Evolutionary conservation across 2,113 vertebrate species (phyloP), one percentile per base, ranked within the genome.

Genomic region (Steatornis caripensis): DNA sequence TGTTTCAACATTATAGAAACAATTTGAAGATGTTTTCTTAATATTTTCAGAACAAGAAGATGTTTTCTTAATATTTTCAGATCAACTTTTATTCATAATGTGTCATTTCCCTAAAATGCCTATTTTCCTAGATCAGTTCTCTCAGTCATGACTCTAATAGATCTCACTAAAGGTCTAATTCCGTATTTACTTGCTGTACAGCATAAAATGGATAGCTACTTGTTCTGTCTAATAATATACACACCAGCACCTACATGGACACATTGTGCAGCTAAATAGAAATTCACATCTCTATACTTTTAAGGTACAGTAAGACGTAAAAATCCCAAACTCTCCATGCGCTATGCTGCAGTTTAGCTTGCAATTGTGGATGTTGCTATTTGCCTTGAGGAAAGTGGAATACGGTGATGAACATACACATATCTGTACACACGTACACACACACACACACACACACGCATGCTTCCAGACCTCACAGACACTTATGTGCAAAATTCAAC

Each of bases 371-470:
- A 29, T 2, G 0, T 8, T 34, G 30, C 5, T 78, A 26, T 66
- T 77, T 69, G 3, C 66, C 60, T 49, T 16, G 48, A 80, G 46
- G 16, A 54, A 89, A 11, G 21, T 18, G 12, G 11, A n/a, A 72
- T 14, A 37, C 5, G 58, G 11, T 3, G 8, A 7, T 39, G 8
- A 68, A 18, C 7, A 39, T 15, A 12, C 27, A 46, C 6, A 4
- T 0, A 0, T 41, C 27, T 46, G 11, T 15, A 10, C 0, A 18
- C 4, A 41, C 36, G 49, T 13, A 46, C 41, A 11, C 41, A 43
- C 41, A 43, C 36, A n/a, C 34, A 32, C 17, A n/a, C 11, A 12
- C 19, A 21, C 36, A n/a, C 34, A 32, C 20, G 5, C 21, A 15
- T 0, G 2, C 5, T 66, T 51, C 53, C 70, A 94, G 60, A 51